Conservation (phyloP, 2,113 vertebrate species). For the Cyphomyrus plagiostoma region DNA sequence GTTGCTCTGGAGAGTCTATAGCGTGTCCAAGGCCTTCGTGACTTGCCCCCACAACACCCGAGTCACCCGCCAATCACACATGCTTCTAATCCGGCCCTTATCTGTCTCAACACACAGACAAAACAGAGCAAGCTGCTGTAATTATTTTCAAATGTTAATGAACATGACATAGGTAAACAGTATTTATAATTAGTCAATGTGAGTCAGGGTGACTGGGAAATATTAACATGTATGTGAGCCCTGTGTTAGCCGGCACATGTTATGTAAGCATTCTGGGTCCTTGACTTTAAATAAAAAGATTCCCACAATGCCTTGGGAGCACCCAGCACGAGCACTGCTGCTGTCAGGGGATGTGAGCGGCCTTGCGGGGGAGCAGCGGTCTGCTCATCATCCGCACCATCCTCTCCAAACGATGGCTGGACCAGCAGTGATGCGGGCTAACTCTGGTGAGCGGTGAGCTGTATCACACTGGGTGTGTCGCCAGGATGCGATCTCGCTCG, state of each 20-base stretch:
- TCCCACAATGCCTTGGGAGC: neutral
- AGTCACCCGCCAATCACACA: neutral
- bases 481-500: neutral
- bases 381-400: neutral
- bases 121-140: constrained; percentile 4
- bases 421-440: neutral
- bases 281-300: neutral
- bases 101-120: neutral
- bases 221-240: neutral
- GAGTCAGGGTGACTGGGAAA: neutral
- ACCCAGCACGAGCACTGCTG: neutral
- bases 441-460: neutral
- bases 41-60: neutral
- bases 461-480: neutral
- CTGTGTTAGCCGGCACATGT: neutral
- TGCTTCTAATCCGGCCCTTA: neutral
- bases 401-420: neutral
- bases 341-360: constrained; percentile 4
- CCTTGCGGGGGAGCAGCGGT: neutral
- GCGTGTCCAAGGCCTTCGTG: neutral
- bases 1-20: neutral
- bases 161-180: constrained; percentile 12
- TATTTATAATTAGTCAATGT: neutral
- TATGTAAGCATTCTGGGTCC: neutral
- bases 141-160: constrained; percentile 11